Evolutionary conservation across 1,140 invertebrate genomes (phyloP), one percentile per base, ranked within the genome.

Genomic region (Hydropsyche tenuis): DNA sequence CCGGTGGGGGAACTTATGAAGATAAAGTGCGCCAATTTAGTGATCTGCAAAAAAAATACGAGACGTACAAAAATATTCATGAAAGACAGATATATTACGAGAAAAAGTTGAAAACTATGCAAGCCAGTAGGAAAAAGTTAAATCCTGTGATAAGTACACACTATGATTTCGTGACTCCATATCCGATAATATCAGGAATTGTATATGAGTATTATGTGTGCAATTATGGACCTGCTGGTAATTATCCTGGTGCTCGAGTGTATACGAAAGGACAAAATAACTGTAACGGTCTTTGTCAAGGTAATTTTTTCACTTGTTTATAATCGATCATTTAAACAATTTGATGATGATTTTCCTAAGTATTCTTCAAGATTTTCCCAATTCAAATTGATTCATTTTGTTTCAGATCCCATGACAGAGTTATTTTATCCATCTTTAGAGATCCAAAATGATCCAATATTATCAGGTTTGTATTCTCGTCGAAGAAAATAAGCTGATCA

Each of bases 141-240:
- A 75, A 75, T 62, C 76, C 76, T 5, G 66, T 70, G 14, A 75
- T 77, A 11, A 69, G 56, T 20, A 75, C 65, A 25, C 30, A 48
- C 14, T 74, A 76, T 45, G 2, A 5, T 51, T 75, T 73, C 63
- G 63, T 73, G 5, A 75, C 20, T 0, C 18, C 63, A 1, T 69
- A 77, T 51, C 53, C 68, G 7, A 43, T 78, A 30, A 68, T 70
- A 6, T 25, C 73, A 20, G 73, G 70, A 11, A 48, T 72, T 3
- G 69, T 80, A 9, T 75, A 73, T 42, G 76, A 77, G 18, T 75
- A 77, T 30, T 77, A 77, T 18, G 76, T 84, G 5, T 86, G 85
- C 64, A 84, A 86, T 72, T 86, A 86, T 73, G 83, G 81, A 12
- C 83, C 85, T 9, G 63, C 78, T 22, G 85, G 84, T 48, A 85